Evolutionary conservation across 2,797 vertebrate genomes (phyloP).

Genomic region (Pseudochirops corinnae): DNA sequence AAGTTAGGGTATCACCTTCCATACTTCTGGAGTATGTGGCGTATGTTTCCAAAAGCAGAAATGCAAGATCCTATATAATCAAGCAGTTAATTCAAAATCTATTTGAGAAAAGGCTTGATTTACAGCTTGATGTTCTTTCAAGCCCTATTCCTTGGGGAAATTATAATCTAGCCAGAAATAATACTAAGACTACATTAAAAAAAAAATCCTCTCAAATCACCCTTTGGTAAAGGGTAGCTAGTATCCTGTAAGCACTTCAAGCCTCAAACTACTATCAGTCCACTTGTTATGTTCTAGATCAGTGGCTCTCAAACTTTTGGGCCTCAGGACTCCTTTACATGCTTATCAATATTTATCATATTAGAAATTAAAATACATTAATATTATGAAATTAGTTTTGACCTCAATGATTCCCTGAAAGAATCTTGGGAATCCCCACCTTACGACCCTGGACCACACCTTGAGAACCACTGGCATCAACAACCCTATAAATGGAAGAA

Average conservation of each 20-base stretch:
- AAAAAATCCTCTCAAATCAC: neutral
- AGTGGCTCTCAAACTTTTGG: neutral
- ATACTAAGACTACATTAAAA: neutral
- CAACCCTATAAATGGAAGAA: neutral
- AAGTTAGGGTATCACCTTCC: neutral
- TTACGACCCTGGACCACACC: neutral
- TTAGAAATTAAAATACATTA: neutral
- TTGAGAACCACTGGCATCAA: neutral
- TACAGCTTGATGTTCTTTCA: neutral
- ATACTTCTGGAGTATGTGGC: neutral
- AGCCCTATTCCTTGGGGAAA: neutral
- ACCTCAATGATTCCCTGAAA: neutral
- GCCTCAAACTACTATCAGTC: neutral
- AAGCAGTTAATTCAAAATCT: neutral
- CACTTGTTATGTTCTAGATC: neutral
- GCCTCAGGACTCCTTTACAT: neutral
- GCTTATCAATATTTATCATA: neutral
- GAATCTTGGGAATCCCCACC: neutral
- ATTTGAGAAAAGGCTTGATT: neutral
- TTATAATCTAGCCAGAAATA: neutral
- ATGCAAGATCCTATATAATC: neutral
- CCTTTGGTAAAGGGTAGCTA: neutral
- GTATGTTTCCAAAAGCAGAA: neutral
- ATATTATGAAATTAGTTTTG: neutral
- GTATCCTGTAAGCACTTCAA: neutral